Percentiles rank a stretch among this genome's conserved stretches.
Evolutionary conservation across 2,113 vertebrate genomes (phyloP).

Genomic region (Psophia crepitans): DNA sequence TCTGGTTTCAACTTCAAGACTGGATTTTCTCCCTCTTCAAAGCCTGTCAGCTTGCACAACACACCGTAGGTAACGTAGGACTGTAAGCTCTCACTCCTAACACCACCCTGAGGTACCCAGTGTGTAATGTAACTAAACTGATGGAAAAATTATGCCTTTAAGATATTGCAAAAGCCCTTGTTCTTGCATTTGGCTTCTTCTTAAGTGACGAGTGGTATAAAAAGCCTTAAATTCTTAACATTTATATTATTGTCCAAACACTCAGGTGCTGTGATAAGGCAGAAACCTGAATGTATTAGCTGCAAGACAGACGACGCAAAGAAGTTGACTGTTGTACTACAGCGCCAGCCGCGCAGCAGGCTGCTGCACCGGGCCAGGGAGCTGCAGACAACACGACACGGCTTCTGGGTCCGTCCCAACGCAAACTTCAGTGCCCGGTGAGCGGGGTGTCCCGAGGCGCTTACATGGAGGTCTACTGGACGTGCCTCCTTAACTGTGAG

Average conservation of each 20-base stretch:
- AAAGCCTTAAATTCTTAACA: no score
- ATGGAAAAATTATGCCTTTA: background rate
- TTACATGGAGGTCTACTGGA: background rate
- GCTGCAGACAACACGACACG: background rate
- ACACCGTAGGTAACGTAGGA: fast-evolving
- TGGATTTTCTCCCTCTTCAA: background rate
- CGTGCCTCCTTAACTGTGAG: fast-evolving
- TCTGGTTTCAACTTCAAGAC: fast-evolving
- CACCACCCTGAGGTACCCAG: background rate
- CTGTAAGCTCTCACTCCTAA: fast-evolving
- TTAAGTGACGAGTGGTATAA: no score
- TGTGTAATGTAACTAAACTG: fast-evolving
- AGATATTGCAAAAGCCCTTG: background rate
- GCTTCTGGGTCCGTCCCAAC: background rate
- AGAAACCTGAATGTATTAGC: background rate
- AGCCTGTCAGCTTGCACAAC: background rate
- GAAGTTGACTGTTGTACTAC: background rate
- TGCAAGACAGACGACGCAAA: background rate
- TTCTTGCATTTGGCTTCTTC: background rate
- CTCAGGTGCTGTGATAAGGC: background rate
- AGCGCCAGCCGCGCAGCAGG: background rate
- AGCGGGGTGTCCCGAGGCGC: background rate
- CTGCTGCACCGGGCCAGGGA: background rate
- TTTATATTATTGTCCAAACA: fast-evolving
- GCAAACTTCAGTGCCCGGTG: fast-evolving